Evolutionary conservation across 2,113 vertebrate genomes (phyloP), one percentile per base, ranked within the genome.

Genomic region (Oncorhynchus gorbuscha): DNA sequence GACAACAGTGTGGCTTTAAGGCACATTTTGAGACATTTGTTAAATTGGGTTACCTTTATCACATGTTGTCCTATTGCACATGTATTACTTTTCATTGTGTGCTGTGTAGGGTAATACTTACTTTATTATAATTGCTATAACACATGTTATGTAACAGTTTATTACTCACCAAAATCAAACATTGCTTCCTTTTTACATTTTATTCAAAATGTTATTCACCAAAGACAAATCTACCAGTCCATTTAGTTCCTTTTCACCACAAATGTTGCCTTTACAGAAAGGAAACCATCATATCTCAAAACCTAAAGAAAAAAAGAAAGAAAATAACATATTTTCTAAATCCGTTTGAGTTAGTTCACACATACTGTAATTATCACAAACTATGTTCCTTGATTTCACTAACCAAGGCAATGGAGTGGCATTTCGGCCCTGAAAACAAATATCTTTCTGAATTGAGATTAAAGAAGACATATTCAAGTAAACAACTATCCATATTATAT

Each of bases 141-240:
- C 13, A 9, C 11, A 18, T 55, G 51, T 18, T 55, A 18, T 45
- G 69, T 24, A 51, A 55, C 45, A 45, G 39, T 20, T 71, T 62
- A 22, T 62, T 22, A 24, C 59, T 20, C 28, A 18, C 64, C 51
- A 18, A 14, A 51, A 30, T 73, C 6, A 65, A 67, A 73, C 12
- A 16, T 24, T 16, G 18, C 59, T 48, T 68, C 5, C 11, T 68
- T 48, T 79, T 71, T 76, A 24, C 2, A 68, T 86, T 86, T 84
- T 86, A 86, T 86, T 86, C 71, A 81, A 86, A 86, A 84, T 80
- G 80, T 74, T 80, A 83, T 83, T 81, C 74, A 78, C 66, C 81
- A 81, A 74, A 81, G 64, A 76, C 81, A 84, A 77, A 73, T 73
- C 85, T 65, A 81, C 77, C 72, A 28, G 32, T 81, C 26, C 26